phyloP scores from a whole-genome alignment of 2,888 invertebrate genomes.

The Parasteatoda lunata region DNA sequence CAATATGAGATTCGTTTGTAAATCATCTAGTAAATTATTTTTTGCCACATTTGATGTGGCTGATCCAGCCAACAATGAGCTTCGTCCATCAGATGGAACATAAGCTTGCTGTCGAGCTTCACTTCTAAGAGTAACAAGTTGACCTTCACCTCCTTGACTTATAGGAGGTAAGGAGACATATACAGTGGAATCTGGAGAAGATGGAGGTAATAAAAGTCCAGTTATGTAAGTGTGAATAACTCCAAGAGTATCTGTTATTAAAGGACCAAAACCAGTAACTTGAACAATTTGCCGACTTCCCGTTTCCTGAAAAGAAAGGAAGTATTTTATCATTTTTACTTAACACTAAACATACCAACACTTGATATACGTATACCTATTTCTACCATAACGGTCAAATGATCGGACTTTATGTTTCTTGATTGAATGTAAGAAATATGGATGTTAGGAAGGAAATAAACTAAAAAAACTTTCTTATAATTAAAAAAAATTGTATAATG shows the following conservation, averaged over 20 bases:
- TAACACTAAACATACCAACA: too few species aligned
- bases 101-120: conserved; percentile 40
- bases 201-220: conserved; percentile 66
- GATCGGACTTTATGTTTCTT: too few species aligned
- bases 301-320: conserved; percentile 38
- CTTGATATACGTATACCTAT: too few species aligned
- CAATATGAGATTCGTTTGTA: conserved; percentile 50
- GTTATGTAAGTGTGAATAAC: conserved; percentile 70
- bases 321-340: too few species aligned
- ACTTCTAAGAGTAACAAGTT: conserved; percentile 42
- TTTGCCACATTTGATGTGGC: conserved; percentile 5
- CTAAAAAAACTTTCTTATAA: too few species aligned
- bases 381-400: too few species aligned
- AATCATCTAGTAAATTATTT: conserved; percentile 28
- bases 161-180: conserved; percentile 61
- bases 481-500: too few species aligned
- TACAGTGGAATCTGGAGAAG: conserved; percentile 31
- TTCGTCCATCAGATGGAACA: conserved; percentile 30
- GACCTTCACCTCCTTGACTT: conserved; percentile 51
- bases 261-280: conserved; percentile 68
- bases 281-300: conserved; percentile 54
- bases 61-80: conserved; percentile 9
- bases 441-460: too few species aligned
- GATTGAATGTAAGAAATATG: too few species aligned
- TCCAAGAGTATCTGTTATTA: conserved; percentile 69